A percentile compares a stretch with the other conserved stretches of the same genome.
Conservation (phyloP, 2,888 invertebrate species). For the Aphrophora alni region DNA sequence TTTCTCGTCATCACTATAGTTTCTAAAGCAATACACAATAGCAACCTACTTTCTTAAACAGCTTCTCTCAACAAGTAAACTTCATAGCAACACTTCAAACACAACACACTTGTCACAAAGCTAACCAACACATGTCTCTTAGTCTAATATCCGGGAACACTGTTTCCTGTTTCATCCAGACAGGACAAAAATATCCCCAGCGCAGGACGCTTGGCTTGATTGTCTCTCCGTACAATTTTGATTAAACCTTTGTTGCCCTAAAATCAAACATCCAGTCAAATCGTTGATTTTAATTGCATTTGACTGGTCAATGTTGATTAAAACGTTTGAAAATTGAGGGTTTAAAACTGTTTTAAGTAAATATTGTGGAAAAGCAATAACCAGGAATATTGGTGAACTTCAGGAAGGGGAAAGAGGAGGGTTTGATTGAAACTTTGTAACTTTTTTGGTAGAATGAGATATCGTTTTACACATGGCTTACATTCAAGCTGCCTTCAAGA, state of each 20-base stretch:
- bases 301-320: neutral
- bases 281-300: neutral
- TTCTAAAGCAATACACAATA: too few relatives aligned
- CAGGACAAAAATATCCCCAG: neutral
- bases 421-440: too few relatives aligned
- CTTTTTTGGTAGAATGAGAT: too few relatives aligned
- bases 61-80: neutral
- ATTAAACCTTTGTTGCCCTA: neutral
- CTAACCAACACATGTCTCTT: neutral
- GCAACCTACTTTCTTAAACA: neutral
- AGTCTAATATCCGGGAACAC: neutral
- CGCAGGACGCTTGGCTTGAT: neutral
- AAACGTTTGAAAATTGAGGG: too few relatives aligned
- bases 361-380: too few relatives aligned
- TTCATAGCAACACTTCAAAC: too few relatives aligned
- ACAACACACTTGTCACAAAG: neutral
- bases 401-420: too few relatives aligned
- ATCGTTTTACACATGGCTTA: too few relatives aligned
- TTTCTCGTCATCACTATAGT: too few relatives aligned
- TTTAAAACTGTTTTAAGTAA: too few relatives aligned
- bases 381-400: too few relatives aligned
- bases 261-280: neutral
- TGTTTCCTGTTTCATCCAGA: neutral
- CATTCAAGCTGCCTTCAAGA: too few relatives aligned
- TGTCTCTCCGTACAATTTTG: neutral